Evolutionary conservation across 1,140 invertebrate genomes (phyloP).

Genomic region (Meloidogyne floridensis): DNA sequence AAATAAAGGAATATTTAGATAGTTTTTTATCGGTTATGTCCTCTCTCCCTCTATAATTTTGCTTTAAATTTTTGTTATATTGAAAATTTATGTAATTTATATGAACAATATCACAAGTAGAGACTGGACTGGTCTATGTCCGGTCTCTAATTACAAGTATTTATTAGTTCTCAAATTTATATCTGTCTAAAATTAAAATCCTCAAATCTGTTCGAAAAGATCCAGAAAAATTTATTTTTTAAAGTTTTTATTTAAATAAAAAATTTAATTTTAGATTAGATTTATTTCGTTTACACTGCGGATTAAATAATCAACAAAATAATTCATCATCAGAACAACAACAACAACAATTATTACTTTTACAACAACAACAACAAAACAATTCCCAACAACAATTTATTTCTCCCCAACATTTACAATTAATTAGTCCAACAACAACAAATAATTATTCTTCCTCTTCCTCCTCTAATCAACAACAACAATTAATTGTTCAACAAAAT

Average conservation of each 20-base stretch:
- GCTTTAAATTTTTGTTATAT: too few relatives aligned
- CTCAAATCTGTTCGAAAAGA: too few relatives aligned
- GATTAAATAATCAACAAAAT: background rate
- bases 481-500: background rate
- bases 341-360: conserved; percentile 5
- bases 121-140: too few relatives aligned
- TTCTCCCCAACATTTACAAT: background rate
- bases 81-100: too few relatives aligned
- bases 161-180: too few relatives aligned
- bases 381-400: background rate
- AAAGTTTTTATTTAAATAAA: background rate
- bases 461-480: background rate
- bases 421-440: background rate
- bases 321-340: background rate
- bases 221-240: background rate
- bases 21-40: too few relatives aligned
- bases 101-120: too few relatives aligned
- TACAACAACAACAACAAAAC: background rate
- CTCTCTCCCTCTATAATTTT: too few relatives aligned
- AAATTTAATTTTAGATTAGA: background rate
- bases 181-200: background rate
- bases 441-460: background rate
- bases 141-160: too few relatives aligned
- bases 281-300: background rate
- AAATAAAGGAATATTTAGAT: too few relatives aligned